phyloP scores from a whole-genome alignment of 2,113 vertebrate genomes.

The Elachura formosa region DNA sequence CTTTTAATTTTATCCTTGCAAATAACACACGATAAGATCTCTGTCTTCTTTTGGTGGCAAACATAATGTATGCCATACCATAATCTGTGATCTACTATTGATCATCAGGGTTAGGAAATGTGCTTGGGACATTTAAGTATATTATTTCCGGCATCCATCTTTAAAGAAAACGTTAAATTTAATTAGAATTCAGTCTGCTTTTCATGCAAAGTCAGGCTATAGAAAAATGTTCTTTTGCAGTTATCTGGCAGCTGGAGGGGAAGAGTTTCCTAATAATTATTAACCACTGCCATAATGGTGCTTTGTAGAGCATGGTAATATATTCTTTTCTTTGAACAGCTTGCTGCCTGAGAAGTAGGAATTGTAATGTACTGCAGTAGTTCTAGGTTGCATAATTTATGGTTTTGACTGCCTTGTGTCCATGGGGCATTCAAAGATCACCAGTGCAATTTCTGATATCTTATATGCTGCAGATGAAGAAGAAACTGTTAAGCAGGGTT shows the following conservation, averaged over 20 bases:
- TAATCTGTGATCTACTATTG: not conserved
- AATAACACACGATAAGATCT: not conserved
- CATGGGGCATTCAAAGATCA: not conserved
- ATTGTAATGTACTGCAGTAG: not conserved
- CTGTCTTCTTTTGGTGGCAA: not conserved
- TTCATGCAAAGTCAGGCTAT: not conserved
- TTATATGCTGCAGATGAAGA: not conserved
- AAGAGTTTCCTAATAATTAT: conserved; percentile 46
- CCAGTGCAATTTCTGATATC: not conserved
- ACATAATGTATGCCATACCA: not conserved
- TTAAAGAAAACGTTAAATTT: not conserved
- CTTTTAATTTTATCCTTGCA: not conserved
- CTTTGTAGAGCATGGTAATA: not conserved
- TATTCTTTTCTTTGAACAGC: conserved; percentile 21
- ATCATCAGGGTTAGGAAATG: not conserved
- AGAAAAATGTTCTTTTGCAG: not conserved
- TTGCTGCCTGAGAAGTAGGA: not conserved
- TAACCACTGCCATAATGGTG: conserved; percentile 6
- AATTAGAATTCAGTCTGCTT: conserved; percentile 5
- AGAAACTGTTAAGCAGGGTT: not conserved
- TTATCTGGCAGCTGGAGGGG: conserved; percentile 26
- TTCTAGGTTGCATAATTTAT: conserved; percentile 10
- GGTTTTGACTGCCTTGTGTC: not conserved
- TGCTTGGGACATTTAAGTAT: not conserved
- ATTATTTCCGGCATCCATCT: not conserved